Base-by-base conservation (phyloP, 2,113 vertebrate genomes). In the Channa argus region DNA sequence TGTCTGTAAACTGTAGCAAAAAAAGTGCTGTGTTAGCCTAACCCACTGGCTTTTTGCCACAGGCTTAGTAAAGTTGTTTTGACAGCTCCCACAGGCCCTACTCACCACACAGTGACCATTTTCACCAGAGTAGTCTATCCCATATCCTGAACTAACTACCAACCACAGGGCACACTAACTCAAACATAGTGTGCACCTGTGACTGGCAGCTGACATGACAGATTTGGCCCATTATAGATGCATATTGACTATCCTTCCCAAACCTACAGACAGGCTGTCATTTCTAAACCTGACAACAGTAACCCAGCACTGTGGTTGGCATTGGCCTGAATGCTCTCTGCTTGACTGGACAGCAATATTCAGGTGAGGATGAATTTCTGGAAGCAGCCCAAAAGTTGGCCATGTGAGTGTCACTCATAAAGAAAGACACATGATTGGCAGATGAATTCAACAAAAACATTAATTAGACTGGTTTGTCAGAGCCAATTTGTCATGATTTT, bases 1-100 rank as follows among this genome's bases (percentile, higher is more conserved):
- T 11, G 43, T n/a, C 12, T 77, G 47, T 60, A 77, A 84, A 77
- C 61, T 80, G 49, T 4, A 5, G 11, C 47, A 64, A 72, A 55
- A 49, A 65, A 75, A 74, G 33, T n/a, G 62, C 70, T 77, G 69
- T 37, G 54, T 74, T 79, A 59, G 66, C 55, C 56, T 46, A 45
- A 77, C 66, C 52, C 63, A 24, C 43, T 65, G 10, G 24, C 51
- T 73, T 65, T 70, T 68, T 76, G 79, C 79, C 65, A 36, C 44
- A 39, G 77, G 63, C 71, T 59, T 12, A 24, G 64, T 68, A 53
- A 81, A 79, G 61, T 37, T 85, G 63, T 79, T 86, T 77, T 85
- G 78, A 80, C 65, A 86, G 69, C 79, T 79, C 67, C 50, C 62
- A 54, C 59, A 49, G 63, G 63, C 74, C 34, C 71, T 52, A 45